These are phyloP conservation scores for Acleris emargana DNA, from an alignment of 2,888 invertebrate species.

Conservation along the genomic window DNA sequence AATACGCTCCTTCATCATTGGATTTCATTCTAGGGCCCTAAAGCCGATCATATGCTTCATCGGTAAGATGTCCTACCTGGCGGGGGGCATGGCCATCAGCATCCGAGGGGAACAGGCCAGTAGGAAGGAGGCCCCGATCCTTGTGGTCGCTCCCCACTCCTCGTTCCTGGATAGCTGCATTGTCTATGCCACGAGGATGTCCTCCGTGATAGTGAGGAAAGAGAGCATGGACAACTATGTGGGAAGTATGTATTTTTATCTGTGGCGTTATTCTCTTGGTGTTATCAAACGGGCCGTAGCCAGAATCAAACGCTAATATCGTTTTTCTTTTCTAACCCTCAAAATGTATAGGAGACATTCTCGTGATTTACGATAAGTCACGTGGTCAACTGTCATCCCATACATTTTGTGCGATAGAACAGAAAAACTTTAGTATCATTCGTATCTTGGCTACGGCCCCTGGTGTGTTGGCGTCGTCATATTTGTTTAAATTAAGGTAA, in stretches of 20 bases:
- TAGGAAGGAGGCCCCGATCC: slow-evolving; percentile 91
- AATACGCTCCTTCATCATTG: neutral
- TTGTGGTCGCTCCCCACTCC: slow-evolving; percentile 94
- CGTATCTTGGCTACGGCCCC: too few species aligned
- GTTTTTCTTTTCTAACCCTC: too few species aligned
- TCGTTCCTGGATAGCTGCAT: slow-evolving; percentile 94
- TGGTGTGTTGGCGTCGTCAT: too few species aligned
- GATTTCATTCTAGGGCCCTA: slow-evolving; percentile 74
- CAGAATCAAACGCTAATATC: too few species aligned
- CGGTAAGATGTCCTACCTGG: slow-evolving; percentile 89
- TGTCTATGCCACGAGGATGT: slow-evolving; percentile 91
- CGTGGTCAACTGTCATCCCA: too few species aligned
- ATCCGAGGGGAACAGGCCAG: slow-evolving; percentile 90
- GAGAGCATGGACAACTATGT: slow-evolving; percentile 93
- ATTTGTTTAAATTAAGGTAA: too few species aligned
- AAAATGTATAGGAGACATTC: too few species aligned
- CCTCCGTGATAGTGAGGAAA: slow-evolving; percentile 92
- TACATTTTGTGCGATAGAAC: too few species aligned
- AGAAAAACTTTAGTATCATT: too few species aligned
- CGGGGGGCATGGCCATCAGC: slow-evolving; percentile 90
- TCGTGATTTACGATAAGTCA: too few species aligned
- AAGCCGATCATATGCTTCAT: slow-evolving; percentile 88
- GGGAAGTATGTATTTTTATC: slow-evolving; percentile 89
- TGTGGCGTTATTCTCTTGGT: neutral
- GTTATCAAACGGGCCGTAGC: neutral